These are phyloP conservation scores for Nomada lathburiana DNA, from an alignment of 2,888 invertebrate species.

Conservation along the genomic window DNA sequence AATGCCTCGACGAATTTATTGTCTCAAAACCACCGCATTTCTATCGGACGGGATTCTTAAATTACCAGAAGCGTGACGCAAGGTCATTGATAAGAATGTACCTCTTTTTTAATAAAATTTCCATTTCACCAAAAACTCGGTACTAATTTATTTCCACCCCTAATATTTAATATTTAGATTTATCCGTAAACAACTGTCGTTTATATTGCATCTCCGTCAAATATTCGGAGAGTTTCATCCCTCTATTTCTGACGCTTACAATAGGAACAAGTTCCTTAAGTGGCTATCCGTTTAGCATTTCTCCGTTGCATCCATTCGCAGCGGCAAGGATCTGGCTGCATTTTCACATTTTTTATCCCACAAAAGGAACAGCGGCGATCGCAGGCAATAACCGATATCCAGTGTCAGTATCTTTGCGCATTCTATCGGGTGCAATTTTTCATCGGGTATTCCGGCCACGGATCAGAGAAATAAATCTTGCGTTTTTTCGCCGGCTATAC, in stretches of 20 bases:
- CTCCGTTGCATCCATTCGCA: too few species aligned
- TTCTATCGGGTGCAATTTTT: slow-evolving; percentile 22
- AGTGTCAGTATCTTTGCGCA: background rate
- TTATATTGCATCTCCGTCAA: too few species aligned
- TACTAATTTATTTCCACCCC: too few species aligned
- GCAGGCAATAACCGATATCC: background rate
- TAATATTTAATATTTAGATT: too few species aligned
- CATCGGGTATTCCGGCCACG: slow-evolving; percentile 25
- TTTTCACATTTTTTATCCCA: background rate
- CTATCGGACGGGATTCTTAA: background rate
- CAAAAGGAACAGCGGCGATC: background rate
- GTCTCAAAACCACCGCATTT: background rate
- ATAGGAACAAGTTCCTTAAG: too few species aligned
- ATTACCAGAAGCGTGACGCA: background rate
- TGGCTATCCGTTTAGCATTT: too few species aligned
- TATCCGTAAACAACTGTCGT: too few species aligned
- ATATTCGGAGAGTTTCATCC: too few species aligned
- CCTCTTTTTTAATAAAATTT: too few species aligned
- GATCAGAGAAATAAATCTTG: slow-evolving; percentile 47
- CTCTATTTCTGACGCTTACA: too few species aligned
- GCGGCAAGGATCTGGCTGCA: background rate
- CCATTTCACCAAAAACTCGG: too few species aligned
- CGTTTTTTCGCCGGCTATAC: slow-evolving; percentile 8
- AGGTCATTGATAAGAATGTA: background rate
- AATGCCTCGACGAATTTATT: background rate